These are phyloP conservation scores for Tragelaphus buxtoni DNA, from an alignment of 2,113 vertebrate species.

Conservation along the genomic window DNA sequence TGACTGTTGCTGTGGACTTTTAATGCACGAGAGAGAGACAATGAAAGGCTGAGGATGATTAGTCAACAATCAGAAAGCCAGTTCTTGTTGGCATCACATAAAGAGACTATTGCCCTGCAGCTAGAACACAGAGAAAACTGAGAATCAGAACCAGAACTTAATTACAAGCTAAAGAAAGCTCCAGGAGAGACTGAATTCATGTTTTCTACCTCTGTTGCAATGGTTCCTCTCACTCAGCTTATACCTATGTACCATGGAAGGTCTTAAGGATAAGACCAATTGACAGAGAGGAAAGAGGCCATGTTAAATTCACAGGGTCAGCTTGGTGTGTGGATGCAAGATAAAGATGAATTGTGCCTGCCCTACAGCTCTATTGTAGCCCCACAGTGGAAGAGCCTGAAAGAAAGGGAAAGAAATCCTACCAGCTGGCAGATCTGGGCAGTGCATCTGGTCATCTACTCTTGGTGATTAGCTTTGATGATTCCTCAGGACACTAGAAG, in stretches of 20 bases:
- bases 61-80: neutral
- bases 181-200: neutral
- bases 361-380: neutral
- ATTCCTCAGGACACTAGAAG: neutral
- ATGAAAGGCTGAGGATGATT: neutral
- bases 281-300: neutral
- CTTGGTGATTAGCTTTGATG: neutral
- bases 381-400: neutral
- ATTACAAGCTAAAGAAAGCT: neutral
- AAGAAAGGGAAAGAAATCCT: neutral
- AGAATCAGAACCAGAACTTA: neutral
- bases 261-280: neutral
- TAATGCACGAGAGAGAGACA: neutral
- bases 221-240: neutral
- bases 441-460: neutral
- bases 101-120: neutral
- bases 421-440: neutral
- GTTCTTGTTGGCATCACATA: neutral
- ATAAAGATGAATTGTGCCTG: neutral
- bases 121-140: neutral
- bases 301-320: too few relatives aligned
- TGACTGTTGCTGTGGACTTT: neutral
- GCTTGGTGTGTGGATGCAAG: neutral
- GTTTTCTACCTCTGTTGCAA: neutral
- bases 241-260: neutral